These are phyloP conservation scores for Sebastes oblongus DNA, from an alignment of 2,797 vertebrate genomes.

Conservation along the genomic window DNA sequence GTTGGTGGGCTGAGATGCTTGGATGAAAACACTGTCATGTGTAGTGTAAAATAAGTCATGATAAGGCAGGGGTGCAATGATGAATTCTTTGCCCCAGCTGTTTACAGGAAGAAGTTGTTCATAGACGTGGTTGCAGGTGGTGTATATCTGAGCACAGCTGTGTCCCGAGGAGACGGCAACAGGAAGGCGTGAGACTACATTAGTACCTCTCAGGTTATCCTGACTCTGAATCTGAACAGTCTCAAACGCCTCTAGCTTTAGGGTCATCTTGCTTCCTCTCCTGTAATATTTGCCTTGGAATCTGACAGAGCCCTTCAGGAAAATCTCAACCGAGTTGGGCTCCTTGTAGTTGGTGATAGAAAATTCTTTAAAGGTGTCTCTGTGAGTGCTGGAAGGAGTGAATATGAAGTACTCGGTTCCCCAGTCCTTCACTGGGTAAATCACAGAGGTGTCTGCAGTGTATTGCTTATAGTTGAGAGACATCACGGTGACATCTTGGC, in stretches of 20 bases:
- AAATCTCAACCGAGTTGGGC: constrained; percentile 47
- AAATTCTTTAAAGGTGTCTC: constrained; percentile 67
- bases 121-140: constrained; percentile 72
- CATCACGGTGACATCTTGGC: constrained; percentile 60
- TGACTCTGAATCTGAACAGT: constrained; percentile 74
- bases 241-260: constrained; percentile 68
- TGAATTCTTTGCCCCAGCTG: constrained; percentile 74
- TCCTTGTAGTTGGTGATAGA: constrained; percentile 65
- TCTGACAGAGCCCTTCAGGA: constrained; percentile 46
- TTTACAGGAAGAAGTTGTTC: constrained; percentile 77
- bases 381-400: constrained; percentile 53
- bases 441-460: constrained; percentile 64
- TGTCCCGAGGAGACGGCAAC: constrained; percentile 77
- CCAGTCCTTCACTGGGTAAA: constrained; percentile 67
- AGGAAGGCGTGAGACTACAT: constrained; percentile 54
- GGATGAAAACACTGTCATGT: constrained; percentile 60
- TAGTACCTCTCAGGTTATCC: constrained; percentile 70
- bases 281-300: constrained; percentile 58
- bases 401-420: constrained; percentile 73
- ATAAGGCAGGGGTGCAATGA: constrained; percentile 66
- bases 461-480: constrained; percentile 63
- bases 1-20: constrained; percentile 64
- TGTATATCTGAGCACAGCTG: constrained; percentile 67
- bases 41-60: background rate
- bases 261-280: constrained; percentile 45